phyloP scores from a whole-genome alignment of 1,140 invertebrate genomes.

The Cyphomyrmex costatus region DNA sequence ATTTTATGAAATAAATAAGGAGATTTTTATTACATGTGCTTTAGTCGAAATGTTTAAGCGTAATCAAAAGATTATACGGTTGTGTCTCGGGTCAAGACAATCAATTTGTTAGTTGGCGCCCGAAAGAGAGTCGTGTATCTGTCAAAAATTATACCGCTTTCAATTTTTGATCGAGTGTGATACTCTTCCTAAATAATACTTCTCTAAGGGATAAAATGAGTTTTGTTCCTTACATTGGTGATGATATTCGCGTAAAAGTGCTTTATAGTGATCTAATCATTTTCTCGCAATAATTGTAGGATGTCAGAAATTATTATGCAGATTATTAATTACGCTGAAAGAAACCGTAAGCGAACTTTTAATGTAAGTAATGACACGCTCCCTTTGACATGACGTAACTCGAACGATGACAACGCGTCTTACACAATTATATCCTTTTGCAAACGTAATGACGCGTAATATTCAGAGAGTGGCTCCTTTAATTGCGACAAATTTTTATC shows the following conservation, averaged over 20 bases:
- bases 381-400: constrained; percentile 43
- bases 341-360: neutral
- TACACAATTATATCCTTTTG: neutral
- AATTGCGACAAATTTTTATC: constrained; percentile 3
- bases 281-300: constrained; percentile 50
- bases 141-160: neutral
- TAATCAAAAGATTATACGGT: too few species aligned
- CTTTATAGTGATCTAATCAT: constrained; percentile 36
- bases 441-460: constrained; percentile 24
- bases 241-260: constrained; percentile 7
- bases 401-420: constrained; percentile 2
- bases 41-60: neutral
- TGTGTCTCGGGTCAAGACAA: too few species aligned
- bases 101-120: too few species aligned
- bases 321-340: constrained; percentile 51
- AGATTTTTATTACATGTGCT: neutral
- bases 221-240: constrained; percentile 5
- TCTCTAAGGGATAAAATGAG: neutral
- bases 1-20: neutral
- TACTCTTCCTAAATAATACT: neutral
- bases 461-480: neutral
- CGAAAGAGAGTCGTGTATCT: too few species aligned
- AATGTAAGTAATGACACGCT: constrained; percentile 10
- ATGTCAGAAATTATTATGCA: constrained; percentile 32
- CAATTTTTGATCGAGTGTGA: neutral